A percentile compares a stretch with the other conserved stretches of the same genome.
Evolutionary conservation across 2,797 vertebrate species (phyloP).

Genomic region (Atherinosoma microstoma): DNA sequence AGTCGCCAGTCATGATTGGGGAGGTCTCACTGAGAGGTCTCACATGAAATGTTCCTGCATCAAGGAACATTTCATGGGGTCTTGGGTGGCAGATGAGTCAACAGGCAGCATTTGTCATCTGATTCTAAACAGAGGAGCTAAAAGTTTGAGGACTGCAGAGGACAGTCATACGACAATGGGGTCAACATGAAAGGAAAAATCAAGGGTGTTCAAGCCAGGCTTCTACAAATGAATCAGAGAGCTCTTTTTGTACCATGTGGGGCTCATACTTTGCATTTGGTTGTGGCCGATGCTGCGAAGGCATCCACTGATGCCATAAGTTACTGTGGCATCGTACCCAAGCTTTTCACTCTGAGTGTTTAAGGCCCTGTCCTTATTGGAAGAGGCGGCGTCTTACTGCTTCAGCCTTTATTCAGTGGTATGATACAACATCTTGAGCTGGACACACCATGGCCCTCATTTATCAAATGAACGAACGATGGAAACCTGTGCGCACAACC

Average conservation of each 20-base stretch:
- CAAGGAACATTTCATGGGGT: slow-evolving; percentile 1
- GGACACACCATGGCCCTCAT: too few relatives aligned
- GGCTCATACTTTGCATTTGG: slow-evolving; percentile 36
- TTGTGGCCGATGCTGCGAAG: slow-evolving; percentile 37
- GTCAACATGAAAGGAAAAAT: slow-evolving; percentile 29
- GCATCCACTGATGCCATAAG: slow-evolving; percentile 29
- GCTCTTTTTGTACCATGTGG: slow-evolving; percentile 42
- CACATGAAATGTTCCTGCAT: not conserved
- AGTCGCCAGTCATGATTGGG: too few relatives aligned
- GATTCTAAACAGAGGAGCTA: not conserved
- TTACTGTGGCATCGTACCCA: slow-evolving; percentile 43
- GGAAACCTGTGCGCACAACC: too few relatives aligned
- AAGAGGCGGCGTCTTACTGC: slow-evolving; percentile 5
- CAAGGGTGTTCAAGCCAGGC: slow-evolving; percentile 43
- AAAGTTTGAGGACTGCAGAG: slow-evolving; percentile 41
- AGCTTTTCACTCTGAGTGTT: slow-evolving; percentile 38
- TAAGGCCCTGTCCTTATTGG: too few relatives aligned
- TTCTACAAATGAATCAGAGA: slow-evolving; percentile 30
- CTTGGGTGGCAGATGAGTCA: not conserved
- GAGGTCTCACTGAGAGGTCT: too few relatives aligned
- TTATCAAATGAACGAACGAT: too few relatives aligned
- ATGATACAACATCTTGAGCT: not conserved
- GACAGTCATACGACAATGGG: slow-evolving; percentile 35
- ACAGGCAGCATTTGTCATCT: not conserved
- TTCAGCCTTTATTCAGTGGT: not conserved